Base-by-base conservation (phyloP, 2,888 invertebrate species). In the Callimorpha dominula region DNA sequence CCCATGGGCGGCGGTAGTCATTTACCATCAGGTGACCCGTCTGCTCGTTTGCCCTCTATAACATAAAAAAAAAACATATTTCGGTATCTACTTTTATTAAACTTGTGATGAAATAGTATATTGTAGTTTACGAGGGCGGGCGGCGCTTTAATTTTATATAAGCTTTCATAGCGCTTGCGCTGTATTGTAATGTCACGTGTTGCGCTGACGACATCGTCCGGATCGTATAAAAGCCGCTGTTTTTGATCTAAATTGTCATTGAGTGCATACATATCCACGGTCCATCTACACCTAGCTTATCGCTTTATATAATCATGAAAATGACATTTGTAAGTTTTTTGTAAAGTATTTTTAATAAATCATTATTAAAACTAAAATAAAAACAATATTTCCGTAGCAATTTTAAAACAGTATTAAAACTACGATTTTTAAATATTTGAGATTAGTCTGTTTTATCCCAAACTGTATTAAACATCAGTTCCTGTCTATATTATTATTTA, bases 181-280 rank as follows among this genome's bases (percentile, higher is more conserved):
- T 73, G 80, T 94, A 95, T 92, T 95, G 94, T 86, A 94, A 92
- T 94, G 95, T 94, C 91, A 93, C 88, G 93, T 90, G 87, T 88
- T 85, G 88, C 88, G 88, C 89, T 88, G 85, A 82, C 90, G 84
- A 86, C 81, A 81, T 31, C 31, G 31, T 31, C 31, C 31, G 84
- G 31, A 73, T 85, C 85, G 90, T 95, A 95, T 95, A 95, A 91
- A 95, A 95, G 93, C 92, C 78, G 86, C 87, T 71, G 88, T 88
- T 82, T 86, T 82, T 88, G 85, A 90, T 92, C 94, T 95, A 92
- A 94, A 95, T 93, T 94, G 94, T 94, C 95, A 95, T 95, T 95
- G 95, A 93, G 87, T 87, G 89, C 85, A 85, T 90, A 92, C 88
- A 92, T 94, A 91, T 92, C 92, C 88, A 90, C 80, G 90, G 93